phyloP scores from a whole-genome alignment of 1,140 invertebrate species.

The Caenorhabditis tropicalis region DNA sequence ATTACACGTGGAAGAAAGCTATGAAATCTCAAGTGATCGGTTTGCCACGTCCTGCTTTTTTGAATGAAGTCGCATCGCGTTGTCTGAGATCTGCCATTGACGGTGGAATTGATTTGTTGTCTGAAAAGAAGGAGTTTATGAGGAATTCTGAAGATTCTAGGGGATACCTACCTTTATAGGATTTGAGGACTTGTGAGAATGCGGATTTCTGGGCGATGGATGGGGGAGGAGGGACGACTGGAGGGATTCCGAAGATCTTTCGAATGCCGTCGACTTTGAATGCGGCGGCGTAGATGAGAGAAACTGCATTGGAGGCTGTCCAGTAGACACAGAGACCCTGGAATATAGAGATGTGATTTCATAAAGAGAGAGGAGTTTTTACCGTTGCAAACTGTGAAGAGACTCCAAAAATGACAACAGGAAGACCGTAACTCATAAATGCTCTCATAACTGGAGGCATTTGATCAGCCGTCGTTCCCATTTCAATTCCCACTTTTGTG shows the following conservation, averaged over 20 bases:
- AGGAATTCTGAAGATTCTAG: constrained; percentile 72
- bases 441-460: constrained; percentile 61
- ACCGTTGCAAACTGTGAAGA: constrained; percentile 86
- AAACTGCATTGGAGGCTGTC: constrained; percentile 86
- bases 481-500: constrained; percentile 76
- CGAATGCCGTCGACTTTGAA: constrained; percentile 81
- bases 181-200: neutral
- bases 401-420: constrained; percentile 84
- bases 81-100: constrained; percentile 57
- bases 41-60: constrained; percentile 65
- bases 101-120: constrained; percentile 57
- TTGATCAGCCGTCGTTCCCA: constrained; percentile 56
- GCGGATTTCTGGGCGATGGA: neutral
- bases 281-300: constrained; percentile 82
- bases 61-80: constrained; percentile 62
- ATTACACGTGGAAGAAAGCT: neutral
- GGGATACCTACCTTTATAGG: neutral
- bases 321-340: constrained; percentile 88
- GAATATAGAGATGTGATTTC: constrained; percentile 61
- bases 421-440: constrained; percentile 75
- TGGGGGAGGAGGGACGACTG: constrained; percentile 75
- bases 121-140: constrained; percentile 45
- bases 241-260: constrained; percentile 81
- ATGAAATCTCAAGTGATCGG: constrained; percentile 54
- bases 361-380: no score